These are phyloP conservation scores for Anas flavirostris DNA, from an alignment of 2,797 vertebrate genomes.

Conservation along the genomic window DNA sequence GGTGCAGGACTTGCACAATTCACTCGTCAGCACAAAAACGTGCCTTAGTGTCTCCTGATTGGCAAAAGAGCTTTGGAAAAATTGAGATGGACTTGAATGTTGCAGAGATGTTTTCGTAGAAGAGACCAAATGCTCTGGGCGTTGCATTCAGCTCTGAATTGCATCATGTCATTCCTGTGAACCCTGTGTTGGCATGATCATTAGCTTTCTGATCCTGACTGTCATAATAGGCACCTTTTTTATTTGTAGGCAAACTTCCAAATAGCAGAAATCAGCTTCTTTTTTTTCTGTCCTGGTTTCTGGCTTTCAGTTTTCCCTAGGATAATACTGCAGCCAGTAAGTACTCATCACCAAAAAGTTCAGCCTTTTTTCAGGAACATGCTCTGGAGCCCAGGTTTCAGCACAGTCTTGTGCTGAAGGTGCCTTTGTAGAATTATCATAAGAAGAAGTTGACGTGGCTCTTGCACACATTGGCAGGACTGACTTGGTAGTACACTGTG, in stretches of 20 bases:
- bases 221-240: background rate
- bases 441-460: background rate
- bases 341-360: background rate
- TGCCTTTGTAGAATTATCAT: background rate
- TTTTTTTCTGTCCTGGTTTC: background rate
- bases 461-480: accelerated
- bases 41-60: background rate
- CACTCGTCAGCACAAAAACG: background rate
- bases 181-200: accelerated
- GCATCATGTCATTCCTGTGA: background rate
- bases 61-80: background rate
- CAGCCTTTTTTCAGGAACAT: background rate
- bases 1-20: background rate
- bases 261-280: background rate
- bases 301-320: background rate
- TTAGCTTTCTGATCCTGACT: background rate
- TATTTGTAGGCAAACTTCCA: background rate
- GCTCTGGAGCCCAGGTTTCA: background rate
- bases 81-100: background rate
- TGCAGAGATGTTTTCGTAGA: background rate
- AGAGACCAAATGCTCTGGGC: background rate
- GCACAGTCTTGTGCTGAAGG: accelerated
- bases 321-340: background rate
- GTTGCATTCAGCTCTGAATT: background rate
- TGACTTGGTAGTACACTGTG: accelerated